Percentiles rank a stretch among this genome's conserved stretches.
These are phyloP conservation scores for Carabus problematicus DNA, from an alignment of 2,888 invertebrate species.

Conservation along the genomic window DNA sequence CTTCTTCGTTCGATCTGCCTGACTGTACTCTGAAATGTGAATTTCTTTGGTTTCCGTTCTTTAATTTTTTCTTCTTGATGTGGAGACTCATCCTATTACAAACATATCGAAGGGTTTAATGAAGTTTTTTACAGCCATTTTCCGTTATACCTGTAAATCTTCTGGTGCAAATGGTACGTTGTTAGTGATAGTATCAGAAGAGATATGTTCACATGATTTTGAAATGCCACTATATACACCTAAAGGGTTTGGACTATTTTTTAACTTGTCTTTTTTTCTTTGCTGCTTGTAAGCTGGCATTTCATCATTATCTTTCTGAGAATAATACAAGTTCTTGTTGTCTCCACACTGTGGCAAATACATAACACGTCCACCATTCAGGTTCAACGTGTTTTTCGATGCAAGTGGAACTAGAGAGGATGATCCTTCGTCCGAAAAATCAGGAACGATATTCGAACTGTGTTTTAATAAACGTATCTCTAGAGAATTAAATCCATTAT, in stretches of 20 bases:
- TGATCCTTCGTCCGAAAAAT: conserved; percentile 46
- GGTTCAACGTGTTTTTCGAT: conserved; percentile 42
- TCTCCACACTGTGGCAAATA: conserved; percentile 67
- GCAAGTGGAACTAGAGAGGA: conserved; percentile 49
- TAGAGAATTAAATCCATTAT: conserved; percentile 63
- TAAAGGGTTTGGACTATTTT: not conserved
- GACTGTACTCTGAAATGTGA: conserved; percentile 85
- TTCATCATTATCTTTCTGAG: conserved; percentile 32
- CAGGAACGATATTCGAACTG: conserved; percentile 14
- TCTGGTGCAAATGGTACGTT: conserved; percentile 51
- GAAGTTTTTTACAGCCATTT: conserved; percentile 8
- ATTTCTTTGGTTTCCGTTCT: conserved; percentile 66
- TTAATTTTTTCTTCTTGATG: conserved; percentile 45
- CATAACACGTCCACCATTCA: conserved; percentile 74
- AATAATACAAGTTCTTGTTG: conserved; percentile 33
- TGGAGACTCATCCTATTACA: conserved; percentile 29
- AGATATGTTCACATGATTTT: conserved; percentile 62
- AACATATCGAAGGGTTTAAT: conserved; percentile 6
- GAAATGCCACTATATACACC: conserved; percentile 49
- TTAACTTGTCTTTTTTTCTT: conserved; percentile 44
- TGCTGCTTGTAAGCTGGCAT: conserved; percentile 41
- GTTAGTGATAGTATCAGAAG: conserved; percentile 47
- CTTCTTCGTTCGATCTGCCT: conserved; percentile 79
- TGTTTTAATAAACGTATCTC: conserved; percentile 48
- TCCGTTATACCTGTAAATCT: conserved; percentile 55